Evolutionary conservation across 2,888 invertebrate species (phyloP).

Genomic region (Pristionchus fissidentatus): DNA sequence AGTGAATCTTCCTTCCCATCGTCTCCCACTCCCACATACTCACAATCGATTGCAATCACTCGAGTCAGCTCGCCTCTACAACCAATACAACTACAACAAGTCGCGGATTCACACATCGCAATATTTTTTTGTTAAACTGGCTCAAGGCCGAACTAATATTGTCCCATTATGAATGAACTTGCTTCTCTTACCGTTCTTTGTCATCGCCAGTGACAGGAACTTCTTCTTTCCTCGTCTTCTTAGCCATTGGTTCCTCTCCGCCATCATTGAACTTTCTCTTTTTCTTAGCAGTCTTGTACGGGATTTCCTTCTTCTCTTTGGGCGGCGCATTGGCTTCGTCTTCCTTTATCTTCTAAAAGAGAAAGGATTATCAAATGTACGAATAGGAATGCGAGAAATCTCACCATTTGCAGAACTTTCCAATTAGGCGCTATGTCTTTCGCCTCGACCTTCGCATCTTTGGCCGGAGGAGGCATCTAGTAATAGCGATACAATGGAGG

Average conservation of each 20-base stretch:
- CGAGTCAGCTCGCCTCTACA: conserved; percentile 59
- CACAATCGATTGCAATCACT: conserved; percentile 89
- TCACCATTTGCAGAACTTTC: conserved; percentile 65
- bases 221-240: not conserved
- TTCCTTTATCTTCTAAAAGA: conserved; percentile 54
- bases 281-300: conserved; percentile 49
- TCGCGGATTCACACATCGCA: too few relatives aligned
- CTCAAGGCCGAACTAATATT: not conserved
- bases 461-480: not conserved
- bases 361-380: conserved; percentile 9
- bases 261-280: conserved; percentile 39
- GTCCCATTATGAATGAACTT: not conserved
- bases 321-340: conserved; percentile 52
- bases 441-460: conserved; percentile 52
- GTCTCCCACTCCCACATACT: conserved; percentile 91
- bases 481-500: not conserved
- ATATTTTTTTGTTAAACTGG: too few relatives aligned
- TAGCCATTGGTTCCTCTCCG: not conserved
- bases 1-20: conserved; percentile 81
- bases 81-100: too few relatives aligned
- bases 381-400: not conserved
- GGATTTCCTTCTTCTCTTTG: conserved; percentile 49
- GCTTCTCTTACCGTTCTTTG: conserved; percentile 13
- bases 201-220: not conserved
- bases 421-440: conserved; percentile 62